Conservation (phyloP, 2,797 vertebrate genomes). For the Micromesistius poutassou region DNA sequence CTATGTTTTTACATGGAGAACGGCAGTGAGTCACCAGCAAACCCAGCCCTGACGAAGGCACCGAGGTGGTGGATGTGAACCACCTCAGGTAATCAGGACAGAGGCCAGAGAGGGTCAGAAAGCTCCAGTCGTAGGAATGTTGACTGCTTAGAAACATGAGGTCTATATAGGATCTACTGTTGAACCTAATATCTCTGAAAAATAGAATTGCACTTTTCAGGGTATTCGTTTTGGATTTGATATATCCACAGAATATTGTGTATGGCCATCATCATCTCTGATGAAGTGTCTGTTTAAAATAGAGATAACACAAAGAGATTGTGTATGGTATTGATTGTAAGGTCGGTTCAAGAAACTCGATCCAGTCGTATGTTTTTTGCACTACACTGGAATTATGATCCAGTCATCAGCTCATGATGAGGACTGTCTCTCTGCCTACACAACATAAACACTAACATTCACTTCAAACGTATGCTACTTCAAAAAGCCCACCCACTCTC, state of each 20-base stretch:
- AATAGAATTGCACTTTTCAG: too few species aligned
- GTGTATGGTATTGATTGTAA: background rate
- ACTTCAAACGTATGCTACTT: constrained; percentile 4
- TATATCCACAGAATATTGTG: background rate
- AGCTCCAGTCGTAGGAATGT: background rate
- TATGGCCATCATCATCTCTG: background rate
- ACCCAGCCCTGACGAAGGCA: constrained; percentile 34
- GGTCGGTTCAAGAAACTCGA: background rate
- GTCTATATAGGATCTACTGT: background rate
- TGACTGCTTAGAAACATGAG: too few species aligned
- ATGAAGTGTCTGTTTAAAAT: background rate
- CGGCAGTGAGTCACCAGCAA: constrained; percentile 42
- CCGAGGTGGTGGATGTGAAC: constrained; percentile 31
- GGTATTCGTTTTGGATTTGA: too few species aligned
- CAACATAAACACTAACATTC: background rate
- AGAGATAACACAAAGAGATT: background rate
- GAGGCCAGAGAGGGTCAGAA: background rate
- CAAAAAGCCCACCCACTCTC: constrained; percentile 29
- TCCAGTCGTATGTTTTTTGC: background rate
- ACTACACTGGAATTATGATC: background rate
- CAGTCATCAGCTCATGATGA: background rate
- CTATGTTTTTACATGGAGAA: constrained; percentile 32
- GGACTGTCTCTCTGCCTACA: background rate
- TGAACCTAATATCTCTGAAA: too few species aligned
- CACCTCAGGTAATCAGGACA: background rate